Percentiles rank a stretch among this genome's conserved stretches.
These are phyloP conservation scores for Ganaspis brasiliensis DNA, from an alignment of 2,888 invertebrate genomes.

Conservation along the genomic window DNA sequence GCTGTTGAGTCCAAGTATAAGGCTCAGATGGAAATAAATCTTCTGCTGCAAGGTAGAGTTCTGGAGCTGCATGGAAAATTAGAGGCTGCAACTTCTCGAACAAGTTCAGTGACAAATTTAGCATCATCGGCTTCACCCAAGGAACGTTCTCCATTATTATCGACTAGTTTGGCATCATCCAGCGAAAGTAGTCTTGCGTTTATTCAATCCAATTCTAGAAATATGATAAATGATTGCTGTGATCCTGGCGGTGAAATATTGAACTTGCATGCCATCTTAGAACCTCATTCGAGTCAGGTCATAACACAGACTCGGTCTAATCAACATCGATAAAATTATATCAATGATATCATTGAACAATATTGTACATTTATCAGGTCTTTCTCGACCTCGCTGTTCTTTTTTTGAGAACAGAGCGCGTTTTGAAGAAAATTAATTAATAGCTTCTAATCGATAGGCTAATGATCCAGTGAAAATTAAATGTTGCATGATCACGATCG, in stretches of 20 bases:
- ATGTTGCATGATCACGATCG: slow-evolving; percentile 48
- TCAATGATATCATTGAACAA: slow-evolving; percentile 12
- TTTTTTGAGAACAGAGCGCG: slow-evolving; percentile 46
- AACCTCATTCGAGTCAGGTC: slow-evolving; percentile 67
- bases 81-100: slow-evolving; percentile 69
- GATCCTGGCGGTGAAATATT: slow-evolving; percentile 82
- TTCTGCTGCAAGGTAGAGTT: slow-evolving; percentile 82
- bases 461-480: slow-evolving; percentile 51
- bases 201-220: slow-evolving; percentile 77
- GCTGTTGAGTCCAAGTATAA: slow-evolving; percentile 84
- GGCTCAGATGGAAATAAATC: slow-evolving; percentile 83
- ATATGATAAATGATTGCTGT: slow-evolving; percentile 79
- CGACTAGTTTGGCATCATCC: slow-evolving; percentile 85
- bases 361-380: slow-evolving; percentile 32
- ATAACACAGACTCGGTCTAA: slow-evolving; percentile 41
- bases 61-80: slow-evolving; percentile 81
- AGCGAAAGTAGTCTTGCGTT: slow-evolving; percentile 80
- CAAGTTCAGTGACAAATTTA: slow-evolving; percentile 66
- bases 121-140: slow-evolving; percentile 77
- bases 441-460: slow-evolving; percentile 73
- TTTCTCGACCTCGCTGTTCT: slow-evolving; percentile 26
- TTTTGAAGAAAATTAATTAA: slow-evolving; percentile 70
- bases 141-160: slow-evolving; percentile 84
- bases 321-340: slow-evolving; percentile 34
- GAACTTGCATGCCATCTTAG: slow-evolving; percentile 83